Base-by-base conservation (phyloP, 2,113 vertebrate genomes). In the Pandion haliaetus region DNA sequence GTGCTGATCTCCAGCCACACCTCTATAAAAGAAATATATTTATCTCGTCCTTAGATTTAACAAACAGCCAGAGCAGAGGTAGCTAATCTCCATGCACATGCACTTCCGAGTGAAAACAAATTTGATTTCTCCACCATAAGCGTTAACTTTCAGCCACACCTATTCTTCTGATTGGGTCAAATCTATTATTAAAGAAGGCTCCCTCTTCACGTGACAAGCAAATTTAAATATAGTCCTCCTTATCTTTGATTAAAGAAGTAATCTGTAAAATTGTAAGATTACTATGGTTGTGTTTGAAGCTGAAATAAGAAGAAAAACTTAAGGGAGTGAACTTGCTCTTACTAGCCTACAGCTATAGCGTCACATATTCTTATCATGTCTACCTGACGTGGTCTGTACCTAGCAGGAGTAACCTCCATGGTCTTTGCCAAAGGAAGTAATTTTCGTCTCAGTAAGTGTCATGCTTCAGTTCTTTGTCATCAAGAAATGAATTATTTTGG, bases 301-400 rank as follows among this genome's bases (percentile, higher is more conserved):
- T 85, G 70, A 89, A 79, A 61, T 78, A 71, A 82, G 55, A 73
- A 70, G n/a, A 79, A 95, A 94, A 96, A 81, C 65, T 79, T 65
- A 17, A 25, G 62, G 38, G 58, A 82, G 17, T 54, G 77, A 94
- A 95, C 31, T 84, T 9, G 5, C 40, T 92, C 80, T 74, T 34
- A 71, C 34, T 15, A 79, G 87, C 93, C 91, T 73, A 38, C 77
- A 82, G 94, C 82, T 91, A 70, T 3, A 71, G 45, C 55, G 86
- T 36, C 29, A 7, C 62, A 20, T 61, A 50, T 20, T 87, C 66
- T 72, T 57, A 62, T 3, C 45, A 26, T 1, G 7, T 44, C 73
- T 61, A 58, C 62, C 19, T 85, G 84, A 54, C 67, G 67, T 44
- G 62, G 28, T 69, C 83, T 80, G 42, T 17, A 63, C 14, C 1